Base-by-base conservation (phyloP, 2,888 invertebrate genomes). In the Erebia palarica region DNA sequence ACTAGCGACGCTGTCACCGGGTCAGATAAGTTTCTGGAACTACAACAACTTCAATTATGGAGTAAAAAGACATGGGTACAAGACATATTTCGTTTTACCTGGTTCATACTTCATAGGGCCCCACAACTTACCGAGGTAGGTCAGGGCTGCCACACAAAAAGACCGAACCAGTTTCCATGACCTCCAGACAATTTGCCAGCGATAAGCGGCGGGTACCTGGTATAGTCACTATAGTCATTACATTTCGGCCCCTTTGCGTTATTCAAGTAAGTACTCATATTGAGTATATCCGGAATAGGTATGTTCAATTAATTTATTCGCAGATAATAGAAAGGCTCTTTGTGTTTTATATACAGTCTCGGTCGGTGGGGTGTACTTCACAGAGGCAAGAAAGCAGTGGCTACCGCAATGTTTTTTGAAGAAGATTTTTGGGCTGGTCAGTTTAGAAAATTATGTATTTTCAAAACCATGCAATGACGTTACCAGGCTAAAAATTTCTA, bases 111-210 rank as follows among this genome's bases (percentile, higher is more conserved):
- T 68, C 65, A 51, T 67, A 76, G 77, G 77, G 76, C 80, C 80
- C 84, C 82, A 84, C 86, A 87, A 82, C 79, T 84, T 84, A 85
- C 85, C 27, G 42, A 58, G 78, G 87, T 90, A 88, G 90, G 89
- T 90, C 90, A 90, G 85, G 90, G 89, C 82, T 82, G 81, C 82
- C 81, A 81, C 82, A 82, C 80, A 87, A 85, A 88, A 82, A 78
- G 74, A 76, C 71, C 72, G 77, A 83, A 85, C 84, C 83, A 81
- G 85, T 85, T 80, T 73, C 74, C 71, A 69, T 85, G 86, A 86
- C 87, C 88, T 88, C 87, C 86, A 87, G 85, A 85, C 86, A 86
- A 85, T 59, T 66, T n/a, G 44, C 16, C 21, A 16, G 11, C 53
- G 64, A 65, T 65, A 65, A 53, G 65, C 55, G 16, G 10, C 42